These are phyloP conservation scores for Microcebus jonahi DNA, from an alignment of 2,113 vertebrate genomes.

Conservation along the genomic window DNA sequence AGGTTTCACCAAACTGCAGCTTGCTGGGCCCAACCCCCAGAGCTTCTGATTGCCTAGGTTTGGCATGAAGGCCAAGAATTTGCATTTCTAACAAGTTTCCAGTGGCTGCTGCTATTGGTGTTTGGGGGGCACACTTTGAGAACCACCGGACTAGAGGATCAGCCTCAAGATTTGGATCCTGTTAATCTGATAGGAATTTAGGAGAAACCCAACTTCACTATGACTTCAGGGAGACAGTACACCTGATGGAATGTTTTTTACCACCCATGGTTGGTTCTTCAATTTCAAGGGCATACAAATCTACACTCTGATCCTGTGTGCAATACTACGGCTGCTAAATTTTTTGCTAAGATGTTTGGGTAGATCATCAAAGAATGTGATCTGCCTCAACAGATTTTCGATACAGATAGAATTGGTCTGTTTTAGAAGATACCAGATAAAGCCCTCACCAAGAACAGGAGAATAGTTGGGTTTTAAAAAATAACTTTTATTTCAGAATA, in stretches of 20 bases:
- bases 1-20: background rate
- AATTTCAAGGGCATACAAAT: background rate
- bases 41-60: background rate
- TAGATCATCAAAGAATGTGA: background rate
- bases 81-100: slow-evolving; percentile 3
- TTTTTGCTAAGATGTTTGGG: background rate
- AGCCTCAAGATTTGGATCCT: background rate
- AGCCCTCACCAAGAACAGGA: background rate
- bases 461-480: background rate
- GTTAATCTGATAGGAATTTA: background rate
- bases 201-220: background rate
- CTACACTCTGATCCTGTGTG: background rate
- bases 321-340: background rate
- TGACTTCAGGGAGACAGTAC: background rate
- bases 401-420: background rate
- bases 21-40: background rate
- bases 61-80: background rate
- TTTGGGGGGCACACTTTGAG: background rate
- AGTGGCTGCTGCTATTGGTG: background rate
- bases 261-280: background rate
- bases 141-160: background rate
- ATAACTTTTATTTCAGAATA: no score
- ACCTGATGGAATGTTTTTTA: background rate
- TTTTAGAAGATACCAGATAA: background rate
- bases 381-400: background rate